These are phyloP conservation scores for Notodonta ziczac DNA, from an alignment of 2,888 invertebrate genomes.

Conservation along the genomic window DNA sequence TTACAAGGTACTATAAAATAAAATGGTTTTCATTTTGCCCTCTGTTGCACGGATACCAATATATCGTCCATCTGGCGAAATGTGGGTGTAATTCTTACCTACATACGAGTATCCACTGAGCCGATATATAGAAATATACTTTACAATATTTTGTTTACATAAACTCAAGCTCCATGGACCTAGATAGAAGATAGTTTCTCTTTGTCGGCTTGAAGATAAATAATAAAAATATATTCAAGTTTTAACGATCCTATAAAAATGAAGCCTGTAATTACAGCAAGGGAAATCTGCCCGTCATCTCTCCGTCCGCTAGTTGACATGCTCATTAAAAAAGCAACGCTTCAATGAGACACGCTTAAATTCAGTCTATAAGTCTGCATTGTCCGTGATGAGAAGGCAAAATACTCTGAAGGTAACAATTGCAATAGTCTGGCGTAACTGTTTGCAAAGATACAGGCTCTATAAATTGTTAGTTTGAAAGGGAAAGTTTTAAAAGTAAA, in stretches of 20 bases:
- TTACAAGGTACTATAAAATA: too few species aligned
- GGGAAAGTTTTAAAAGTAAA: neutral
- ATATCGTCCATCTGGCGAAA: too few species aligned
- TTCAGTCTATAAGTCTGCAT: slow-evolving; percentile 1
- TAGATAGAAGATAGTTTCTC: too few species aligned
- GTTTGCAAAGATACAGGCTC: neutral
- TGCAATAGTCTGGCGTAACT: slow-evolving; percentile 5
- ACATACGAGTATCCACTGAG: too few species aligned
- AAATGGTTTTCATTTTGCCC: too few species aligned
- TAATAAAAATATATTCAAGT: too few species aligned
- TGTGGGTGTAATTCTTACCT: too few species aligned
- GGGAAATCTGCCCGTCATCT: neutral
- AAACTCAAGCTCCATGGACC: too few species aligned
- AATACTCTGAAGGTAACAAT: slow-evolving; percentile 3
- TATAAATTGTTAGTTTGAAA: neutral
- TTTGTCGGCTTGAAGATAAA: too few species aligned
- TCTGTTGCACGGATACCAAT: too few species aligned
- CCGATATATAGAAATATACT: too few species aligned
- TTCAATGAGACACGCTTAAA: slow-evolving; percentile 7
- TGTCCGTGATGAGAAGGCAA: neutral
- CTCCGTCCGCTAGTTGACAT: neutral
- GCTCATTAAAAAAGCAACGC: neutral
- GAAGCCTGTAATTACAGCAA: neutral
- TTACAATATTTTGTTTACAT: too few species aligned
- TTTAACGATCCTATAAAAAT: neutral